Base-by-base conservation (phyloP, 1,140 invertebrate species). In the Drosophila orena region DNA sequence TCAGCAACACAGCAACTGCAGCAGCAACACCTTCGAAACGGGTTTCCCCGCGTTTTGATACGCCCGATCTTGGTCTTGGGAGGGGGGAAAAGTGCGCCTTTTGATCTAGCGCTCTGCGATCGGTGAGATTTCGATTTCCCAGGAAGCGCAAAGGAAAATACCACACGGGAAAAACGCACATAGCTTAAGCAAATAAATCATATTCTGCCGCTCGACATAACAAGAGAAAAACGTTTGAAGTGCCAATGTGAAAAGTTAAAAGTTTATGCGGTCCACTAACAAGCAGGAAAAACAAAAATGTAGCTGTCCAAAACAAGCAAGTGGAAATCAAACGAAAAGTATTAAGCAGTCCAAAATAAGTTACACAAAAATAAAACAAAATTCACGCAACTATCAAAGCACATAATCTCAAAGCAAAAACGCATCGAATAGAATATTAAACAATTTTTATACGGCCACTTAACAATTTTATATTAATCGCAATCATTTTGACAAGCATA, bases 271-370 rank as follows among this genome's bases (percentile, higher is more conserved):
- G 30, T 40, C 61, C 65, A 66, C 37, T 34, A 55, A 35, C 15
- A 60, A 38, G 27, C 27, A 34, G 22, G 49, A 46, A 49, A 54
- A 46, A 60, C 7, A 43, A 50, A 60, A 70, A 85, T 66, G 79
- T 83, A 84, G 72, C 15, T 49, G 61, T 37, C 44, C 8, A 15
- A 59, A 79, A 58, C n/a, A 15, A 34, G n/a, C 65, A 52, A 76
- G 76, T 71, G 69, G 75, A 70, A 77, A 84, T 70, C 84, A 84
- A 89, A 83, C 76, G 69, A 84, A 88, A 88, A 88, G 84, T 88
- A 88, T 88, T 88, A 88, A 65, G 69, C 47, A 83, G 64, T 89
- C 84, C 84, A 88, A 88, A 88, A 65, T 70, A 68, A 60, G 62
- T 54, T 61, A 64, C 40, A 53, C 37, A 50, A 47, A 40, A 69